A percentile compares a stretch with the other conserved stretches of the same genome.
These are phyloP conservation scores for Drosophila ambigua DNA, from an alignment of 1,140 invertebrate genomes.

Conservation along the genomic window DNA sequence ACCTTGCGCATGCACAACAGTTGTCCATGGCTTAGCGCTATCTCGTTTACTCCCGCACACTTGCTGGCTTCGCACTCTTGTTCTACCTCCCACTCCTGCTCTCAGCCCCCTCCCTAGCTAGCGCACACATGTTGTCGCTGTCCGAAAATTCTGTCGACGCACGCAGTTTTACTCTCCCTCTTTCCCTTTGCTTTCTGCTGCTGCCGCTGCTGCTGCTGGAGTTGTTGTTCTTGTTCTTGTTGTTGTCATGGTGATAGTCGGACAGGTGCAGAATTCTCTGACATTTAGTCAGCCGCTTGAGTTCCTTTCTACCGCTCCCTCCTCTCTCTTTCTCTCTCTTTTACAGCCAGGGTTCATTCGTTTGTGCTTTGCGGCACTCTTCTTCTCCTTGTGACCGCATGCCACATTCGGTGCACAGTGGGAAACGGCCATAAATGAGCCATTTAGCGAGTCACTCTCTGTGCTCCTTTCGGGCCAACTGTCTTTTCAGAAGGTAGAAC, in stretches of 20 bases:
- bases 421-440: constrained; percentile 77
- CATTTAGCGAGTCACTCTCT: constrained; percentile 78
- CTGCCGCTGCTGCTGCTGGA: constrained; percentile 15
- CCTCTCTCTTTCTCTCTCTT: constrained; percentile 1
- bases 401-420: constrained; percentile 73
- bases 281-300: constrained; percentile 72
- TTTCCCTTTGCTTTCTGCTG: not conserved
- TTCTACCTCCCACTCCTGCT: constrained; percentile 23
- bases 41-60: constrained; percentile 16
- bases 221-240: constrained; percentile 43
- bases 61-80: constrained; percentile 5
- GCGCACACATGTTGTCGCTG: constrained; percentile 70
- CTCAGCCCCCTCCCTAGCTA: constrained; percentile 9
- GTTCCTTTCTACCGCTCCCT: constrained; percentile 36
- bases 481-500: constrained; percentile 29
- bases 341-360: constrained; percentile 56
- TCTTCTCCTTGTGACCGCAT: constrained; percentile 62
- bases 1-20: constrained; percentile 45
- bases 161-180: constrained; percentile 31
- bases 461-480: constrained; percentile 60
- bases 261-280: constrained; percentile 80
- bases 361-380: constrained; percentile 71
- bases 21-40: constrained; percentile 50
- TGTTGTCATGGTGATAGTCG: constrained; percentile 79
- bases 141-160: constrained; percentile 58